A percentile compares a stretch with the other conserved stretches of the same genome.
These are phyloP conservation scores for Creontiades dilutus DNA, from an alignment of 2,888 invertebrate species.

Conservation along the genomic window DNA sequence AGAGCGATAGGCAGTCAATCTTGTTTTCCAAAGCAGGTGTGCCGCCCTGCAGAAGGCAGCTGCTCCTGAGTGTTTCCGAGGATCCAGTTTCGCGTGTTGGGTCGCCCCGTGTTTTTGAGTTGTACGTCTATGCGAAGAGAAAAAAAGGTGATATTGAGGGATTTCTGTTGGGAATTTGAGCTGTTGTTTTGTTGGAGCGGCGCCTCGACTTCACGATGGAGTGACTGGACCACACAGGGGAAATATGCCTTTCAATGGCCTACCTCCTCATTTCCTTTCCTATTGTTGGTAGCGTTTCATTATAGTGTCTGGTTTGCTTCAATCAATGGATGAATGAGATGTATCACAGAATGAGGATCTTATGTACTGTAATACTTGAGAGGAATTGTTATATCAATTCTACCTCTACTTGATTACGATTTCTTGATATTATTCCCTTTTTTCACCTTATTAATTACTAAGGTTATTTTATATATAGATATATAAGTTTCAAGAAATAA, in stretches of 20 bases:
- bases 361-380: too few species aligned
- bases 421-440: too few species aligned
- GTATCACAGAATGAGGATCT: too few species aligned
- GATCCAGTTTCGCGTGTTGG: constrained; percentile 46
- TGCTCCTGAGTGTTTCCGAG: not conserved
- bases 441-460: too few species aligned
- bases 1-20: constrained; percentile 20
- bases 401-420: too few species aligned
- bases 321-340: too few species aligned
- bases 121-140: not conserved
- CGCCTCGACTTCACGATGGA: constrained; percentile 5
- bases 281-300: too few species aligned
- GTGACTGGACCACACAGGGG: constrained; percentile 44
- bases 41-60: not conserved
- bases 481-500: too few species aligned
- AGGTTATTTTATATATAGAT: too few species aligned
- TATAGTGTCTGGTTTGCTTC: too few species aligned
- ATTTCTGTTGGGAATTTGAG: constrained; percentile 23
- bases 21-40: constrained; percentile 20
- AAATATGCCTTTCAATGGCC: not conserved
- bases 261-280: not conserved
- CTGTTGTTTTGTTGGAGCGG: constrained; percentile 24
- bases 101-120: not conserved
- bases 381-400: too few species aligned
- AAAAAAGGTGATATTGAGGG: not conserved